Evolutionary conservation across 2,888 invertebrate genomes (phyloP).

Genomic region (Andrena flavipes): DNA sequence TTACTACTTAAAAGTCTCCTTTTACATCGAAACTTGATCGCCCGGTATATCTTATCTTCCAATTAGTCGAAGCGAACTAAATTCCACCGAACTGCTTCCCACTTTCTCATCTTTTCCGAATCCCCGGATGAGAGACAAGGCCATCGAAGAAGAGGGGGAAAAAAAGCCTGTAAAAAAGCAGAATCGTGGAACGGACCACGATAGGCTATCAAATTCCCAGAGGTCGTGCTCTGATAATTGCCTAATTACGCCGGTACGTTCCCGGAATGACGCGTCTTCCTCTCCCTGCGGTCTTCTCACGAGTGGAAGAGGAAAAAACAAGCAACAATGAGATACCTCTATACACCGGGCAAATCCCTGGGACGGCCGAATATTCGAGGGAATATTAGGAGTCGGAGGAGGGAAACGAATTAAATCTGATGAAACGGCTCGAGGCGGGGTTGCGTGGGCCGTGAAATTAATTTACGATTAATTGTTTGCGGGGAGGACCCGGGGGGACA

Average conservation of each 20-base stretch:
- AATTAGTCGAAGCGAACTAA: background rate
- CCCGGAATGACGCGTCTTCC: slow-evolving; percentile 42
- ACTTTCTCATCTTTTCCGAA: background rate
- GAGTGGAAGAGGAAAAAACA: slow-evolving; percentile 16
- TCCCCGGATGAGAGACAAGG: background rate
- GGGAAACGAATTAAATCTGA: slow-evolving; percentile 54
- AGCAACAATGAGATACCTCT: slow-evolving; percentile 26
- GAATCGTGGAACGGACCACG: slow-evolving; percentile 39
- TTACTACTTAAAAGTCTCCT: too few relatives aligned
- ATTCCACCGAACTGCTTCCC: slow-evolving; percentile 3
- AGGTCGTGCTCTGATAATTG: slow-evolving; percentile 58
- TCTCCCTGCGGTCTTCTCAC: slow-evolving; percentile 50
- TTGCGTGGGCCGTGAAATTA: slow-evolving; percentile 55
- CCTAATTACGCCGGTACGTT: slow-evolving; percentile 55
- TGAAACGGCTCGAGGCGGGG: slow-evolving; percentile 23
- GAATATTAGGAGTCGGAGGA: slow-evolving; percentile 29
- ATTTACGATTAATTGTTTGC: slow-evolving; percentile 65
- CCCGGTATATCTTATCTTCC: background rate
- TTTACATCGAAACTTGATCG: too few relatives aligned
- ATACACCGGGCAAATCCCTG: slow-evolving; percentile 17
- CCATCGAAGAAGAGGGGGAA: background rate
- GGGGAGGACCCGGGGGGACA: background rate
- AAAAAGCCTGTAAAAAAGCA: slow-evolving; percentile 28
- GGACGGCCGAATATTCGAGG: slow-evolving; percentile 23
- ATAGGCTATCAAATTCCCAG: slow-evolving; percentile 63